Conservation (phyloP, 2,797 vertebrate species). For the Rallus crepitans region DNA sequence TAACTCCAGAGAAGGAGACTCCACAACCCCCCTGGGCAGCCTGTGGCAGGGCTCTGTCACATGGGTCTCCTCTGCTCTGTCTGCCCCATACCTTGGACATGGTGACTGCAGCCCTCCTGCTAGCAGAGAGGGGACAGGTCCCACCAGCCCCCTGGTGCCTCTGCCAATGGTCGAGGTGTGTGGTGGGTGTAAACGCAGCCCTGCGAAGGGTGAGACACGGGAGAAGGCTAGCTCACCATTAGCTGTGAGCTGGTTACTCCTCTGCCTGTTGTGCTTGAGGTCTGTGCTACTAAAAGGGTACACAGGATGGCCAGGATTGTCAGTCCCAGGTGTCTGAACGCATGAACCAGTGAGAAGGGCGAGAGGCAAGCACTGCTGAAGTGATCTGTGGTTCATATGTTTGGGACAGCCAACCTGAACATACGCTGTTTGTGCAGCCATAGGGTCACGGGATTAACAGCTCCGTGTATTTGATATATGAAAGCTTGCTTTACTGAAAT, state of each 20-base stretch:
- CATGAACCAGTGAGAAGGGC: background rate
- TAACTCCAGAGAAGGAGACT: too few species aligned
- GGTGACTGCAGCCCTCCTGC: background rate
- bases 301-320: background rate
- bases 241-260: background rate
- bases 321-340: background rate
- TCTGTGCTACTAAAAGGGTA: background rate
- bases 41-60: too few species aligned
- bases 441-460: background rate
- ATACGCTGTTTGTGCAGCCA: background rate
- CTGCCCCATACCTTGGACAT: fast-evolving
- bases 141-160: background rate
- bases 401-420: background rate
- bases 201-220: fast-evolving
- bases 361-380: background rate
- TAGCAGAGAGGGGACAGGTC: background rate
- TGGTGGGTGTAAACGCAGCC: background rate
- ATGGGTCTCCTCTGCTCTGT: background rate
- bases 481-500: background rate
- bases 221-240: background rate
- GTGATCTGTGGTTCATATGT: background rate
- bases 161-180: fast-evolving
- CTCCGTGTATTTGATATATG: background rate
- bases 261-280: background rate
- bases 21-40: too few species aligned